phyloP scores from a whole-genome alignment of 2,113 vertebrate genomes.

The Salvelinus sp. region DNA sequence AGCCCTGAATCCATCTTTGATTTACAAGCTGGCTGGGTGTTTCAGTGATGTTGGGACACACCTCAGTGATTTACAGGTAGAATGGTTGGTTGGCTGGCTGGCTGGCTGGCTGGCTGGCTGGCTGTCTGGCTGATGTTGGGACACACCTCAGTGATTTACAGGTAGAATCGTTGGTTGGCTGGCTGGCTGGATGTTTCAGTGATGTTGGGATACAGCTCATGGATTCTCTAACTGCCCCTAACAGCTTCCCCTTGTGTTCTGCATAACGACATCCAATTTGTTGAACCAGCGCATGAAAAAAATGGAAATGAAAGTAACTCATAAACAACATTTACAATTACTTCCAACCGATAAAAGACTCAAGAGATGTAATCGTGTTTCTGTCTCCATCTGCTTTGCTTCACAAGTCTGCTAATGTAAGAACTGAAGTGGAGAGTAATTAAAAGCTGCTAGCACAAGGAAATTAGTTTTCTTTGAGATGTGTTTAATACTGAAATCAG shows the following conservation, averaged over 20 bases:
- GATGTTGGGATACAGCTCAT: background rate
- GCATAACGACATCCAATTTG: constrained; percentile 19
- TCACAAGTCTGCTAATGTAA: constrained; percentile 28
- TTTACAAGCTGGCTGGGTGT: too few species aligned
- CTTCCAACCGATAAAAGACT: constrained; percentile 23
- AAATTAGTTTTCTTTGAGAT: background rate
- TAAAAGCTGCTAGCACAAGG: background rate
- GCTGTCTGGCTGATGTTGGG: too few species aligned
- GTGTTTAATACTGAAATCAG: background rate
- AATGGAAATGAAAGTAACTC: constrained; percentile 22
- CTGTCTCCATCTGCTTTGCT: constrained; percentile 26
- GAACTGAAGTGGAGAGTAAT: constrained; percentile 5
- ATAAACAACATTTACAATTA: constrained; percentile 11
- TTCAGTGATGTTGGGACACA: too few species aligned
- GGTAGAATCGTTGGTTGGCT: background rate
- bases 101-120: too few species aligned
- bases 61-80: background rate
- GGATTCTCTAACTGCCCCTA: background rate
- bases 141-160: constrained; percentile 23
- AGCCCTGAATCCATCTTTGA: too few species aligned
- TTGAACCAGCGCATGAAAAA: constrained; percentile 17
- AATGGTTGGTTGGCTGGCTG: too few species aligned
- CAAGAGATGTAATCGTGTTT: constrained; percentile 39
- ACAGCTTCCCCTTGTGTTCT: constrained; percentile 6
- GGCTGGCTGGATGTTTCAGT: too few species aligned